A percentile compares a stretch with the other conserved stretches of the same genome.
phyloP scores from a whole-genome alignment of 2,888 invertebrate genomes.

The Thera britannica region DNA sequence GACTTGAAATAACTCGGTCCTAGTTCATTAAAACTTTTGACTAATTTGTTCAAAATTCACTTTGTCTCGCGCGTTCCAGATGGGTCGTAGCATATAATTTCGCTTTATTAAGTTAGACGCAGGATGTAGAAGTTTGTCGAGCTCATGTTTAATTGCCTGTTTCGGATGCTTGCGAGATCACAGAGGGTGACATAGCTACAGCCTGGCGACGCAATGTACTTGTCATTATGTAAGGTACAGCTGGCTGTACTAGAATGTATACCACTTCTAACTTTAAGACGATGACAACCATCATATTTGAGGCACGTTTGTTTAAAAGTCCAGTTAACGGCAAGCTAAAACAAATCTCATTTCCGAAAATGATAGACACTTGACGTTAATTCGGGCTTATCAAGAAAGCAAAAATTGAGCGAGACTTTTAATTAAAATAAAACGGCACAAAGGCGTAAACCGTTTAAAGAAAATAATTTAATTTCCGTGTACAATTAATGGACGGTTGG shows the following conservation, averaged over 20 bases:
- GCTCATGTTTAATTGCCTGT: slow-evolving; percentile 73
- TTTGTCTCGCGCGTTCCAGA: slow-evolving; percentile 75
- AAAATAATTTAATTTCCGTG: slow-evolving; percentile 64
- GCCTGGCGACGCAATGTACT: neutral
- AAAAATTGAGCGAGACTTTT: slow-evolving; percentile 51
- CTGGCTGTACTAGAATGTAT: too few relatives aligned
- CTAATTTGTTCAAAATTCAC: slow-evolving; percentile 81
- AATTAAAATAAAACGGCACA: slow-evolving; percentile 60
- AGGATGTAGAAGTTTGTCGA: slow-evolving; percentile 73
- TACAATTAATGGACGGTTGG: slow-evolving; percentile 55
- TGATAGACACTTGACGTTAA: slow-evolving; percentile 43
- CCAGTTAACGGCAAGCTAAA: slow-evolving; percentile 1
- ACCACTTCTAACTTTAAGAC: too few relatives aligned
- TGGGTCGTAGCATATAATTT: slow-evolving; percentile 76
- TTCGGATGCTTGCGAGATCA: slow-evolving; percentile 63
- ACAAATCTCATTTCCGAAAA: slow-evolving; percentile 38
- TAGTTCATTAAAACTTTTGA: slow-evolving; percentile 76
- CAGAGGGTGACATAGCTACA: slow-evolving; percentile 23
- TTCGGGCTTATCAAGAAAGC: slow-evolving; percentile 52
- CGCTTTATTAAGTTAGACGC: slow-evolving; percentile 76
- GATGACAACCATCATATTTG: too few relatives aligned
- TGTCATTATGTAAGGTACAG: neutral
- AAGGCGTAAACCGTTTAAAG: slow-evolving; percentile 58
- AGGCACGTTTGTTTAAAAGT: neutral
- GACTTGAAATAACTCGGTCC: slow-evolving; percentile 46